Conservation (phyloP, 2,888 invertebrate genomes). For the Mylabris sibirica region DNA sequence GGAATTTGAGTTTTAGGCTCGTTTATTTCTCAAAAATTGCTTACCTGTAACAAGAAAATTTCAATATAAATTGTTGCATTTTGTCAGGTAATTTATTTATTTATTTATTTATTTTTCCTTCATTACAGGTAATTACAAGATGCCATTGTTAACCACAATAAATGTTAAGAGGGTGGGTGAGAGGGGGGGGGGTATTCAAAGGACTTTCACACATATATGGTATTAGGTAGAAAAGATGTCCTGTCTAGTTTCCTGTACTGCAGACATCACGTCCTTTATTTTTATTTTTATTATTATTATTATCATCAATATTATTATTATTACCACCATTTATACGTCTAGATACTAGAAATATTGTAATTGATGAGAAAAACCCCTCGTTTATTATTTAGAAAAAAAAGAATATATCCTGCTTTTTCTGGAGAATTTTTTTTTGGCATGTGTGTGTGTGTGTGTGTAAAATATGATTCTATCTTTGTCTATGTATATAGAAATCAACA, state of each 20-base stretch:
- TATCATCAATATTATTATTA: conserved; percentile 11
- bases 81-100: neutral
- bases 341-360: conserved; percentile 13
- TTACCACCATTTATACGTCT: conserved; percentile 23
- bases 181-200: neutral
- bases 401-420: too few relatives aligned
- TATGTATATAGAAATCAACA: neutral
- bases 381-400: neutral
- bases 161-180: neutral
- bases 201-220: conserved; percentile 6
- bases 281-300: neutral
- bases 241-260: conserved; percentile 41
- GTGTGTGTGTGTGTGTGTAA: neutral
- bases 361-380: neutral
- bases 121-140: neutral
- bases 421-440: neutral
- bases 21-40: neutral
- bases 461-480: neutral
- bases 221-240: conserved; percentile 9
- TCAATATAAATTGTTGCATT: neutral
- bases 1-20: too few relatives aligned
- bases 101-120: neutral
- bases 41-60: neutral
- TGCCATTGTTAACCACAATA: conserved; percentile 4
- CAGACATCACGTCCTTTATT: conserved; percentile 44